These are phyloP conservation scores for Limulus polyphemus DNA, from an alignment of 2,888 invertebrate genomes.

Conservation along the genomic window DNA sequence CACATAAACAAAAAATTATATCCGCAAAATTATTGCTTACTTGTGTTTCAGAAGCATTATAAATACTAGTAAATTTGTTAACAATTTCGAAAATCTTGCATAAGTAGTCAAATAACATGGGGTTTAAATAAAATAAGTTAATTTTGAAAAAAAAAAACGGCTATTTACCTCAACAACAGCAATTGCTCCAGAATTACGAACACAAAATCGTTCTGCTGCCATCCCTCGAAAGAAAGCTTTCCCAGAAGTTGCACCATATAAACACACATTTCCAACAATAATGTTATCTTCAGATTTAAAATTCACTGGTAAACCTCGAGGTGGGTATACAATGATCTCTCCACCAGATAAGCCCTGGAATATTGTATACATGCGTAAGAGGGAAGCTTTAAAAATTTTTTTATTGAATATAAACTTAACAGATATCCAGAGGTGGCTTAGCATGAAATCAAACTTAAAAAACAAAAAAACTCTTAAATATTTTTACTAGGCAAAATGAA, in stretches of 20 bases:
- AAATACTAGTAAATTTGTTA: too few species aligned
- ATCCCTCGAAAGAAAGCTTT: slow-evolving; percentile 88
- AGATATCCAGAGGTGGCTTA: too few species aligned
- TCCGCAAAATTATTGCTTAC: too few species aligned
- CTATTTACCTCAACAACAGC: slow-evolving; percentile 74
- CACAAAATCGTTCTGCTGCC: slow-evolving; percentile 96
- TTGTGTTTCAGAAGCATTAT: too few species aligned
- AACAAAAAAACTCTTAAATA: too few species aligned
- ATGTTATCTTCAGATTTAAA: slow-evolving; percentile 90
- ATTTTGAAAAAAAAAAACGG: background rate
- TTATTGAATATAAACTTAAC: too few species aligned
- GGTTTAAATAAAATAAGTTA: too few species aligned
- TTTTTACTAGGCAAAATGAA: too few species aligned
- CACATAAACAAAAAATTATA: too few species aligned
- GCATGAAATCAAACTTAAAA: background rate
- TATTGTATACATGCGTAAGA: slow-evolving; percentile 12
- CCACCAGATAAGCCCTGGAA: slow-evolving; percentile 83
- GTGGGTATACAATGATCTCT: slow-evolving; percentile 81
- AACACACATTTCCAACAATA: slow-evolving; percentile 93
- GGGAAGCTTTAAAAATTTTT: too few species aligned
- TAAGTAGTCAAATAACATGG: too few species aligned
- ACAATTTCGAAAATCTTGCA: too few species aligned
- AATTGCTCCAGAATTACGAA: slow-evolving; percentile 88
- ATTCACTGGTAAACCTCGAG: slow-evolving; percentile 53
- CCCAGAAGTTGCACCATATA: slow-evolving; percentile 94